Evolutionary conservation across 2,797 vertebrate genomes (phyloP).

Genomic region (Enteromius unitaeniatus): DNA sequence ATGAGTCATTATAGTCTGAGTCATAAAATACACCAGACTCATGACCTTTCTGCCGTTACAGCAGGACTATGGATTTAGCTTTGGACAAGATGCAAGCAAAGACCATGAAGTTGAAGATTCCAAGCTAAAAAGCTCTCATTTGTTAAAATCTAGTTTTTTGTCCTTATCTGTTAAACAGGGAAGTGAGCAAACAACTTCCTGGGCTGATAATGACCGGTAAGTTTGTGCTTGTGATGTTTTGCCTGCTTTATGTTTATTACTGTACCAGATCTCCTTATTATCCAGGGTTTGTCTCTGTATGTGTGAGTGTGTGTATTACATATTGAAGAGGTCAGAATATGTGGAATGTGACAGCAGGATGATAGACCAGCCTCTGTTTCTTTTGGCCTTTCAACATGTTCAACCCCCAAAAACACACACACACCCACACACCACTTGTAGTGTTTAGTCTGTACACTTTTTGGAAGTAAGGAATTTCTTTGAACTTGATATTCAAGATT

Average conservation of each 20-base stretch:
- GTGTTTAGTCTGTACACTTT: constrained; percentile 6
- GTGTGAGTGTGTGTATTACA: constrained; percentile 29
- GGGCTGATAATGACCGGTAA: constrained; percentile 59
- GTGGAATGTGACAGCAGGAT: constrained; percentile 58
- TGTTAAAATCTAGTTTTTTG: neutral
- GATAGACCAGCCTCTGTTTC: constrained; percentile 46
- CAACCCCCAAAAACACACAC: neutral
- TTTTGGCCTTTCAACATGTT: constrained; percentile 50
- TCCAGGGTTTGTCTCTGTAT: constrained; percentile 42
- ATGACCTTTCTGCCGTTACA: constrained; percentile 21
- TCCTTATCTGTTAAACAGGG: constrained; percentile 51
- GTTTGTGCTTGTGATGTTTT: constrained; percentile 35
- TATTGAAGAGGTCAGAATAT: constrained; percentile 44
- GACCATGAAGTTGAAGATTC: constrained; percentile 19
- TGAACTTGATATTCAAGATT: constrained; percentile 10
- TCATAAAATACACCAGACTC: constrained; percentile 31
- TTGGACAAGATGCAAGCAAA: constrained; percentile 13
- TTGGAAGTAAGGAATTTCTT: neutral
- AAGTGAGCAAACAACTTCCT: constrained; percentile 47
- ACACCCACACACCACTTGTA: neutral
- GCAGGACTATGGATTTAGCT: constrained; percentile 14
- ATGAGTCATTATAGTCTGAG: constrained; percentile 48
- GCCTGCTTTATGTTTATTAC: constrained; percentile 31
- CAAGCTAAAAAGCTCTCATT: constrained; percentile 12
- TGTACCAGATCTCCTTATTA: constrained; percentile 18